Base-by-base conservation (phyloP, 2,797 vertebrate species). In the Fringilla coelebs region DNA sequence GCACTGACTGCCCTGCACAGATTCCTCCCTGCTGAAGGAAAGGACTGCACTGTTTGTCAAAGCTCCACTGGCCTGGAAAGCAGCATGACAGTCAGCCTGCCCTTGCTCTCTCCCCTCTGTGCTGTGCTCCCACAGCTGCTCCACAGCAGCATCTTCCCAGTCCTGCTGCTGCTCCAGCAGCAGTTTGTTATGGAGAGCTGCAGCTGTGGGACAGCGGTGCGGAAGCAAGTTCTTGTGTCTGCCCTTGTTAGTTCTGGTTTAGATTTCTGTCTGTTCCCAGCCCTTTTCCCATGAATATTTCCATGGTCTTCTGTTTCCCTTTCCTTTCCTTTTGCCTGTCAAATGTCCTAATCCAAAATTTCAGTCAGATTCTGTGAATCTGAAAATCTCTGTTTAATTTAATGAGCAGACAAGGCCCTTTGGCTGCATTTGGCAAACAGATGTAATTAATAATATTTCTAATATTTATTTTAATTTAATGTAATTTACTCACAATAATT, bases 381-480 rank as follows among this genome's bases (percentile, higher is more conserved):
- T 38, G 40, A 65, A 90, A 83, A 40, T 71, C 21, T 87, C 7
- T 78, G 88, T 84, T 83, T 66, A 65, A 66, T 91, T 82, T 80
- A 57, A 77, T 63, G n/a, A 94, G 57, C 29, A 65, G 49, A 67
- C 11, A 76, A 75, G 31, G 68, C 68, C 81, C 65, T 94, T 95
- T 48, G 45, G 89, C 87, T 93, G 81, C 68, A 68, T 63, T 89
- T 87, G 18, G 17, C 40, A 78, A 85, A 40, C 29, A 13, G 31
- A 36, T 55, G 24, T 51, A 71, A 85, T 77, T 54, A 71, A 63
- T 52, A 52, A 49, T 6, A 73, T 76, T 87, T 73, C 11, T 74
- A 93, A 61, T 94, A 93, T 82, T 95, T 96, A 84, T 84, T 95
- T 93, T 77, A 80, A 95, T 96, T 87, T 80, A 74, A 85, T 19